Base-by-base conservation (phyloP, 1,140 invertebrate species). In the Neodiprion fabricii region DNA sequence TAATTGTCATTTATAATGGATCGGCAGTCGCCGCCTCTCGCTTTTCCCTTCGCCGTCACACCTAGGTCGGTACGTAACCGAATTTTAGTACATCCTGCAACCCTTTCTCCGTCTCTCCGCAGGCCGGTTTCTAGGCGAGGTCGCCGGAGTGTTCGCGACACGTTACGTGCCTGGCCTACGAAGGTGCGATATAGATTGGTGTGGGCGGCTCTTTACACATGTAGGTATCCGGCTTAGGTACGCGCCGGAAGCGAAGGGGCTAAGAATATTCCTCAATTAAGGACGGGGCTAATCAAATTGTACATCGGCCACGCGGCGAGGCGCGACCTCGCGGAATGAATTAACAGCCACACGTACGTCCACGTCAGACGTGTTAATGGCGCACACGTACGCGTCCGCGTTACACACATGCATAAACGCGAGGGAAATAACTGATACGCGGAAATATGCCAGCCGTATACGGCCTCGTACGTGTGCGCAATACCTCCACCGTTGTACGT, bases 181-280 rank as follows among this genome's bases (percentile, higher is more conserved):
- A 14, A 61, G 11, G 53, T 61, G 53, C 53, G 53, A 40, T 4
- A 40, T 40, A 40, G 28, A 40, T 40, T 40, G 2, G 28, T 40
- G 28, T 40, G 28, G 28, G 28, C 28, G 28, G 28, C 28, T 21
- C 17, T 40, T 40, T 40, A 40, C 28, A 40, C 28, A 40, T 40
- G 28, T 61, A 17, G 53, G n/a, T 61, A 9, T 61, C 4, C 11
- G 53, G 53, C 17, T 61, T 12, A 14, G 53, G 11, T 17, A 61
- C 53, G 53, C 11, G n/a, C 11, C 53, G 28, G 28, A 40, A 10
- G 50, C 50, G 50, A 53, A 61, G 53, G 53, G 53, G 53, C 3
- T 61, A 61, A 61, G 53, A 61, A 61, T 61, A 61, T 61, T 61
- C 53, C 53, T 61, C 53, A 61, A 61, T 61, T 61, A 61, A 61